phyloP scores from a whole-genome alignment of 2,797 vertebrate species.

The Scleropages formosus region DNA sequence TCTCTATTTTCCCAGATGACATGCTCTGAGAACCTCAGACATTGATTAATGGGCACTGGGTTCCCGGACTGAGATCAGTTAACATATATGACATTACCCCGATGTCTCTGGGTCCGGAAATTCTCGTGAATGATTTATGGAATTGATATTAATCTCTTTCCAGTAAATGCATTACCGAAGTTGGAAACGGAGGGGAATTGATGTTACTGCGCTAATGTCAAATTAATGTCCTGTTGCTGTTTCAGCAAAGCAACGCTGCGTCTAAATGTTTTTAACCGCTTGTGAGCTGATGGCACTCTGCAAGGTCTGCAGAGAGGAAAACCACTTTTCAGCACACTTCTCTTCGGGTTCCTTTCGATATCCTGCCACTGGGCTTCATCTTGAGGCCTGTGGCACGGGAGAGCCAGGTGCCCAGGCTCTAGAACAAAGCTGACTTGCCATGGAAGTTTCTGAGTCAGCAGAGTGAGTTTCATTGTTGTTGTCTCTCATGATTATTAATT shows the following conservation, averaged over 20 bases:
- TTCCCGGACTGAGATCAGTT: conserved; percentile 65
- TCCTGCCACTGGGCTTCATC: not conserved
- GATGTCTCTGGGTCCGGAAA: conserved; percentile 79
- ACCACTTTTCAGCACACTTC: conserved; percentile 14
- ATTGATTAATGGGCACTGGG: conserved; percentile 72
- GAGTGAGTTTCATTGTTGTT: not conserved
- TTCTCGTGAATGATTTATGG: conserved; percentile 95
- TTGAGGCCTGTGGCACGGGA: not conserved
- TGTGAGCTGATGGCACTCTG: conserved; percentile 43
- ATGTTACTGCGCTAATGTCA: conserved; percentile 83
- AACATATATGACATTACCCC: conserved; percentile 82
- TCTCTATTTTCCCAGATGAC: conserved; percentile 65
- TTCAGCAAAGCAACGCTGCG: conserved; percentile 74
- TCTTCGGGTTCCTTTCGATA: not conserved
- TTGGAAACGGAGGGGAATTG: conserved; percentile 79
- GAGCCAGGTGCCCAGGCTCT: not conserved
- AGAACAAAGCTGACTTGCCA: not conserved
- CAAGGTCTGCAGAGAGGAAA: conserved; percentile 11
- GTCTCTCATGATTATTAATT: conserved; percentile 15
- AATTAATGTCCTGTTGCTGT: conserved; percentile 81
- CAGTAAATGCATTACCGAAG: conserved; percentile 90
- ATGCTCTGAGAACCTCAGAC: conserved; percentile 67
- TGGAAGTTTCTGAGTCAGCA: not conserved
- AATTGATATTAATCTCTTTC: conserved; percentile 97
- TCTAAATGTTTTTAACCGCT: conserved; percentile 68